Conservation (phyloP, 2,797 vertebrate genomes). For the Myoxocephalus aenaeus region DNA sequence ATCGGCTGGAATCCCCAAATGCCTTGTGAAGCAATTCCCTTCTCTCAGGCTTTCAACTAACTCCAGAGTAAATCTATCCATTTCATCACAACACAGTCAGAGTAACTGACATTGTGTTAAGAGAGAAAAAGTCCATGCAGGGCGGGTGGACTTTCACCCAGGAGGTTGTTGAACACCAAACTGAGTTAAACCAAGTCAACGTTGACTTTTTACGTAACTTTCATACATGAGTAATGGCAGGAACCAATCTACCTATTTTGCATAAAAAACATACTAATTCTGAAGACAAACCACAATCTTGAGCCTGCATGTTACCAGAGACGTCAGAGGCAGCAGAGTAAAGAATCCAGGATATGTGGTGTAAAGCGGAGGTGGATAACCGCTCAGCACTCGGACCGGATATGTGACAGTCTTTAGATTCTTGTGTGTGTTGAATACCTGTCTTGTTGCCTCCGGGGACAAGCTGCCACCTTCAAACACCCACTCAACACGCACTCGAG, state of each 20-base stretch:
- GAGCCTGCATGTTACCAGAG: too few relatives aligned
- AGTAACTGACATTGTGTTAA: neutral
- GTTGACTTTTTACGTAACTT: neutral
- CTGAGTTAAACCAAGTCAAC: neutral
- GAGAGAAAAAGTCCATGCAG: neutral
- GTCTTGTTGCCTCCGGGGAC: constrained; percentile 22
- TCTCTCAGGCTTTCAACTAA: neutral
- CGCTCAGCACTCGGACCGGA: constrained; percentile 54
- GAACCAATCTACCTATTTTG: neutral
- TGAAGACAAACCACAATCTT: neutral
- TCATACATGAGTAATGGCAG: neutral
- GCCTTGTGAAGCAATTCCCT: neutral
- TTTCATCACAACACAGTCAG: neutral
- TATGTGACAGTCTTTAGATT: constrained; percentile 73
- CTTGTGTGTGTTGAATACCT: constrained; percentile 45
- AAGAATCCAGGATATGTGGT: constrained; percentile 57
- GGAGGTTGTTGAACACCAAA: neutral
- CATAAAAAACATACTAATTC: neutral
- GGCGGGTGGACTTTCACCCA: neutral
- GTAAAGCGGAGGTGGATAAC: constrained; percentile 38
- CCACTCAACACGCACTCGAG: constrained; percentile 5
- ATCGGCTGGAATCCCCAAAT: neutral
- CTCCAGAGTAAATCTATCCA: neutral
- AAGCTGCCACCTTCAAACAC: constrained; percentile 41
- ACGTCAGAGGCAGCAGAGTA: constrained; percentile 6